Percentiles rank a stretch among this genome's conserved stretches.
phyloP scores from a whole-genome alignment of 2,797 vertebrate species.

The Aythya fuligula region DNA sequence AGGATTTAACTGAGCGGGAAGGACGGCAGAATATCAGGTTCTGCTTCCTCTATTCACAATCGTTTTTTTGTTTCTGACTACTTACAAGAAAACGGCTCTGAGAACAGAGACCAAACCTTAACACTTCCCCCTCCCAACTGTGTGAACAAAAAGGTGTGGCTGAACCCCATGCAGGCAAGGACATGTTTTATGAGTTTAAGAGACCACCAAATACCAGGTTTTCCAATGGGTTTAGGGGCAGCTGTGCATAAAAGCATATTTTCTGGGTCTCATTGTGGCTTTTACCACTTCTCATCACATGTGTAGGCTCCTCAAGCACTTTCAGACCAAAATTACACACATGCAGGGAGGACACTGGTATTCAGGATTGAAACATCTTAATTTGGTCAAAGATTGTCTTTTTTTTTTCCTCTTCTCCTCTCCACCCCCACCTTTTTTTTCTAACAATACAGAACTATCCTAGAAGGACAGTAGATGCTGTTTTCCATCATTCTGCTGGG shows the following conservation, averaged over 20 bases:
- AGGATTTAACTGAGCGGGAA: not conserved
- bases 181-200: not conserved
- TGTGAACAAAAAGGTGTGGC: not conserved
- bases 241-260: not conserved
- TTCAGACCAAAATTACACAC: not conserved
- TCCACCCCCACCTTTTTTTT: not conserved
- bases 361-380: not conserved
- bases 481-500: not conserved
- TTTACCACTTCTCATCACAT: not conserved
- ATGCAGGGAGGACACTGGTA: not conserved
- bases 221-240: not conserved
- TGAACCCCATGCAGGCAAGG: not conserved
- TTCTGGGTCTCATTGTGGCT: not conserved
- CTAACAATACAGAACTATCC: not conserved
- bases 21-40: not conserved
- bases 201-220: not conserved
- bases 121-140: not conserved
- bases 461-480: not conserved
- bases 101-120: not conserved
- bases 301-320: not conserved
- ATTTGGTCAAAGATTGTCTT: not conserved
- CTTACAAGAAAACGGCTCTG: not conserved
- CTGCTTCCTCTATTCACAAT: not conserved
- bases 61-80: not conserved
- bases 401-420: no score